Percentiles rank a stretch among this genome's conserved stretches.
Evolutionary conservation across 2,888 invertebrate genomes (phyloP).

Genomic region (Exephanes ischioxanthus): DNA sequence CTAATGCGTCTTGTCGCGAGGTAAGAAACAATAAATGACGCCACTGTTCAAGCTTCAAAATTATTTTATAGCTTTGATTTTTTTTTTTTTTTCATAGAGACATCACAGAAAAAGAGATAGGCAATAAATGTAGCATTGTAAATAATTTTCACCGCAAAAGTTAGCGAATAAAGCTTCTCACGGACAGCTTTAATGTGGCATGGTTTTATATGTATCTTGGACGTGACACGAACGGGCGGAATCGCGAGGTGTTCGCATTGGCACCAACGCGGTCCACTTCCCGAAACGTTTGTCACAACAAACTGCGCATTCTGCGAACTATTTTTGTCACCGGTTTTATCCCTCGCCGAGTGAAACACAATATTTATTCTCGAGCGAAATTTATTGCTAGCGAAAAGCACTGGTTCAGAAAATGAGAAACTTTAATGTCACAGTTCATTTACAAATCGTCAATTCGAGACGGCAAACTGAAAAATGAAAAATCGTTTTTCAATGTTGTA

Average conservation of each 20-base stretch:
- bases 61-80: conserved; percentile 70
- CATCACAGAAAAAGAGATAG: conserved; percentile 74
- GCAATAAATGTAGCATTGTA: conserved; percentile 7
- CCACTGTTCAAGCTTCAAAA: conserved; percentile 76
- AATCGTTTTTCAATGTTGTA: background rate
- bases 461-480: background rate
- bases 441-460: background rate
- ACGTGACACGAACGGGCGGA: conserved; percentile 31
- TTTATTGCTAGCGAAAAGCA: background rate
- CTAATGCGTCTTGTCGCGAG: conserved; percentile 71
- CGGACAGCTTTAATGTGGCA: conserved; percentile 40
- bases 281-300: conserved; percentile 47
- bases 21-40: conserved; percentile 74
- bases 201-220: conserved; percentile 31
- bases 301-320: conserved; percentile 64
- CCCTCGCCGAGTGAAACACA: conserved; percentile 13
- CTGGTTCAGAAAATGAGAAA: background rate
- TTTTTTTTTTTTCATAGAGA: conserved; percentile 19
- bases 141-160: conserved; percentile 27
- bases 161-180: conserved; percentile 16
- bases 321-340: conserved; percentile 47
- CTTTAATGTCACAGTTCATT: background rate
- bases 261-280: conserved; percentile 24
- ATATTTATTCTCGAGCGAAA: conserved; percentile 24
- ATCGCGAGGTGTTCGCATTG: conserved; percentile 26